Conservation (phyloP, 2,888 invertebrate species). For the Leucozona laternaria region DNA sequence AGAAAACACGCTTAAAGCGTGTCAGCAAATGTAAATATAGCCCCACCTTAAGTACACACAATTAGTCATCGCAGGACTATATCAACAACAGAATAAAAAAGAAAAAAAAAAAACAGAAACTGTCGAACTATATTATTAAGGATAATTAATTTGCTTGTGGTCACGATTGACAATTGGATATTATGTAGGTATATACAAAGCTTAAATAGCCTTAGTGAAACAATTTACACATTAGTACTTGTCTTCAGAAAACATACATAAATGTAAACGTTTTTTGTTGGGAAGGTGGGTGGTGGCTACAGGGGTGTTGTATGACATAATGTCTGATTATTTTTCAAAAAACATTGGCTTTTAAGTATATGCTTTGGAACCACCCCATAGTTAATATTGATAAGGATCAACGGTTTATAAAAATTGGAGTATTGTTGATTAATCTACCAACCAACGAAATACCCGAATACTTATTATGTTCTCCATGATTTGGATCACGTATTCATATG, state of each 20-base stretch:
- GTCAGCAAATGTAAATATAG: slow-evolving; percentile 51
- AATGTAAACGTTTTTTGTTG: neutral
- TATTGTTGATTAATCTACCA: too few relatives aligned
- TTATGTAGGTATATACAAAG: neutral
- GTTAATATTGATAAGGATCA: too few relatives aligned
- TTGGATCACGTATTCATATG: too few relatives aligned
- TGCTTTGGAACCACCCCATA: too few relatives aligned
- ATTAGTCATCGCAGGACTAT: neutral
- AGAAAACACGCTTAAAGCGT: slow-evolving; percentile 33
- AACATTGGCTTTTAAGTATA: too few relatives aligned
- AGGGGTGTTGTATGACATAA: neutral
- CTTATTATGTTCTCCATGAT: too few relatives aligned
- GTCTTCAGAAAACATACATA: neutral
- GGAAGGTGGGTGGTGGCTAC: too few relatives aligned
- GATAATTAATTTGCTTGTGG: slow-evolving; percentile 45
- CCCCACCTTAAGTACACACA: slow-evolving; percentile 19
- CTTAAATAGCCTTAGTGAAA: neutral
- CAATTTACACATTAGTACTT: slow-evolving; percentile 19
- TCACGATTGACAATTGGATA: slow-evolving; percentile 5
- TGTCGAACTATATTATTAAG: slow-evolving; percentile 22
- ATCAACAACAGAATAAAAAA: neutral
- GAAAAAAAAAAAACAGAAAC: neutral
- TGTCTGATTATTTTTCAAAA: too few relatives aligned
- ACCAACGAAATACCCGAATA: too few relatives aligned
- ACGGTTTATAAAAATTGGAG: too few relatives aligned